These are phyloP conservation scores for Misgurnus anguillicaudatus DNA, from an alignment of 2,113 vertebrate genomes.

Conservation along the genomic window DNA sequence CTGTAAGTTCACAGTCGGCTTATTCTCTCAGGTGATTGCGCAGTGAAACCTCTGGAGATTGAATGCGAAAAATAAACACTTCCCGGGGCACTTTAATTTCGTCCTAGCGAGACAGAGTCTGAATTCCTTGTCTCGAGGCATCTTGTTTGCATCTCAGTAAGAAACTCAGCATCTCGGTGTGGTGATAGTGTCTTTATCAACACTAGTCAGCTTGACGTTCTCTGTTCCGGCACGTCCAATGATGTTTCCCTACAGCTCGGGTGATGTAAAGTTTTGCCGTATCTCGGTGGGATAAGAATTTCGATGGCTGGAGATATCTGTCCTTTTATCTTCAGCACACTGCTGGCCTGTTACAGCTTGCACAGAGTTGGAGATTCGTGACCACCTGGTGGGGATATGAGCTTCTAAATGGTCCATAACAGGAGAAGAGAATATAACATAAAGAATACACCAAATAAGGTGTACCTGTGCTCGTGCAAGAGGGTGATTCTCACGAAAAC, in stretches of 20 bases:
- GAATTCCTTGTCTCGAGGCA: conserved; percentile 67
- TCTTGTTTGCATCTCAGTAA: conserved; percentile 50
- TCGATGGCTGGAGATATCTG: conserved; percentile 36
- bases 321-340: conserved; percentile 1
- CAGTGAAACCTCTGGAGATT: background rate
- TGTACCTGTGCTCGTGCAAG: background rate
- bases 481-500: too few species aligned
- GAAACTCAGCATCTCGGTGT: conserved; percentile 15
- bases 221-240: conserved; percentile 64
- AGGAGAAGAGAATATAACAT: background rate
- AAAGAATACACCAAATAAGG: background rate
- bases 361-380: background rate
- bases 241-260: conserved; percentile 19
- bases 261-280: conserved; percentile 1
- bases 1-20: conserved; percentile 9
- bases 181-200: conserved; percentile 66
- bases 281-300: conserved; percentile 53
- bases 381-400: background rate
- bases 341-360: conserved; percentile 38
- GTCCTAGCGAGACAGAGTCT: conserved; percentile 60
- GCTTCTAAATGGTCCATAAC: background rate
- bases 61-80: conserved; percentile 48
- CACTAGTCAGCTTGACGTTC: conserved; percentile 29
- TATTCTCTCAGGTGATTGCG: background rate
- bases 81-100: conserved; percentile 59